phyloP scores from a whole-genome alignment of 2,113 vertebrate species.

The Lophochroa leadbeateri region DNA sequence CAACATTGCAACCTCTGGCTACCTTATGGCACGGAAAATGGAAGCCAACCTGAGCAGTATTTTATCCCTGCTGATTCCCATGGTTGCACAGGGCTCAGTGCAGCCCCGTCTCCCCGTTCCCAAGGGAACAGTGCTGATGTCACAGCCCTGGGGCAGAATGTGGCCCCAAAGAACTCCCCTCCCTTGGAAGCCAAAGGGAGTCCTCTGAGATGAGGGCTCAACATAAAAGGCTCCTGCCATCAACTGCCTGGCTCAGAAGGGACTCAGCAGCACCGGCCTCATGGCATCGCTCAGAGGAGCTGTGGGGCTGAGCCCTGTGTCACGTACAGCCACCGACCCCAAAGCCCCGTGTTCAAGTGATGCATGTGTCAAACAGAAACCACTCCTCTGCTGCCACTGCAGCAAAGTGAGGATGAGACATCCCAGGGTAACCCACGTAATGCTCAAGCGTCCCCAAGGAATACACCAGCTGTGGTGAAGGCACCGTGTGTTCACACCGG shows the following conservation, averaged over 20 bases:
- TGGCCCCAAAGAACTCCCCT: not conserved
- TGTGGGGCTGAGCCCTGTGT: not conserved
- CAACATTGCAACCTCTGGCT: not conserved
- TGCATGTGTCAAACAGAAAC: not conserved
- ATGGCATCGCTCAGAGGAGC: accelerated
- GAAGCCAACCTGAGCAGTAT: accelerated
- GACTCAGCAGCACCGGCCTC: not conserved
- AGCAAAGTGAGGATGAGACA: not conserved
- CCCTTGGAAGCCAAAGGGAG: not conserved
- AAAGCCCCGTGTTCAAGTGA: accelerated
- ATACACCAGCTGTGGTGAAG: not conserved
- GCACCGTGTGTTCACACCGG: not conserved
- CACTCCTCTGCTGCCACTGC: accelerated
- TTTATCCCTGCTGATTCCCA: not conserved
- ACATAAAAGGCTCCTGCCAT: accelerated
- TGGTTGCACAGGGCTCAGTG: too few species aligned
- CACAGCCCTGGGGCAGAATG: not conserved
- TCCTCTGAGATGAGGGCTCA: not conserved
- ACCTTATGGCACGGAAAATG: not conserved
- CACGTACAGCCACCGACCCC: not conserved
- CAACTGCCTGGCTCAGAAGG: not conserved
- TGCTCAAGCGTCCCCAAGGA: not conserved
- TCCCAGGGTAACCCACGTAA: accelerated
- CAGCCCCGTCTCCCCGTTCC: not conserved
- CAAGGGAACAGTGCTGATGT: slow-evolving; percentile 37